These are phyloP conservation scores for Cynopterus brachyotis DNA, from an alignment of 2,113 vertebrate genomes.

Conservation along the genomic window DNA sequence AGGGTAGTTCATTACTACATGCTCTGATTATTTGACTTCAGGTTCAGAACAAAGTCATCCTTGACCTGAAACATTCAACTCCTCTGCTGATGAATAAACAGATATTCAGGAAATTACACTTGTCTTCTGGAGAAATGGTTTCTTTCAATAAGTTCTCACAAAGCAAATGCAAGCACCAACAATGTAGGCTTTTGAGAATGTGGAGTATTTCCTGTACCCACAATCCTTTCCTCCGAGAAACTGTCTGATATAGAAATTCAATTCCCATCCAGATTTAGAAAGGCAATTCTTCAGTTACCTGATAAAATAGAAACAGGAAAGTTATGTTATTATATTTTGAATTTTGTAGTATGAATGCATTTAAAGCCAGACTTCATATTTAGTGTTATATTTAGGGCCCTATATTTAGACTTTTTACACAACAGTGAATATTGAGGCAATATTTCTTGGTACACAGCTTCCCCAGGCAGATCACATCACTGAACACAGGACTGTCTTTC, in stretches of 20 bases:
- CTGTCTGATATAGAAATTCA: neutral
- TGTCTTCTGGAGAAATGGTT: conserved; percentile 43
- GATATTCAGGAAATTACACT: conserved; percentile 20
- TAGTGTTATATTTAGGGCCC: neutral
- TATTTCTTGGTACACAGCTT: neutral
- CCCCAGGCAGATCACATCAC: neutral
- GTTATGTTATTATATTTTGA: neutral
- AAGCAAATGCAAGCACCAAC: conserved; percentile 32
- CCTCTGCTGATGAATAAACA: conserved; percentile 43
- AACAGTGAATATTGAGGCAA: neutral
- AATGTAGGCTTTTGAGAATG: conserved; percentile 65
- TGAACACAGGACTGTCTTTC: neutral
- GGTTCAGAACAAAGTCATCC: conserved; percentile 20
- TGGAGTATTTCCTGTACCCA: conserved; percentile 62
- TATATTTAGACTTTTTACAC: neutral
- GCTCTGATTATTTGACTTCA: neutral
- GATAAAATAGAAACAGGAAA: neutral
- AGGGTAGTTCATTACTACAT: neutral
- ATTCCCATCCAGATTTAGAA: conserved; percentile 11
- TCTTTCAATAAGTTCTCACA: conserved; percentile 52
- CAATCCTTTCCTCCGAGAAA: conserved; percentile 27
- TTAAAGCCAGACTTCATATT: neutral
- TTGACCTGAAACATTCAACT: neutral
- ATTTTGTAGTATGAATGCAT: neutral
- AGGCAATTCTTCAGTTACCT: neutral